Evolutionary conservation across 2,797 vertebrate genomes (phyloP), one percentile per base, ranked within the genome.

Genomic region (Glyptemys insculpta): DNA sequence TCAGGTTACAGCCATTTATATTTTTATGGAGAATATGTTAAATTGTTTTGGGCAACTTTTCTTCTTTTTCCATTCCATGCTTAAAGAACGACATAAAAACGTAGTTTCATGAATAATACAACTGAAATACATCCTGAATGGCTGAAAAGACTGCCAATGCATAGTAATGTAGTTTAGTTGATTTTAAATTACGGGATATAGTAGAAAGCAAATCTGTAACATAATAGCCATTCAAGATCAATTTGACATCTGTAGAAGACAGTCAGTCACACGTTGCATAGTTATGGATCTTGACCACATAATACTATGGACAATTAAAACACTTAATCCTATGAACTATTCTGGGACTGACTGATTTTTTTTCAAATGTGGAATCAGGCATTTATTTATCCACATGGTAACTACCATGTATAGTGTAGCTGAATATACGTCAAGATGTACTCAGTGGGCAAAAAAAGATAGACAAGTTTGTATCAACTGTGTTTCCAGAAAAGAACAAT

Each of bases 401-500:
- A 78, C 74, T 49, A 78, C 44, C 44, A 78, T 8, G 14, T 16
- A 29, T 29, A 47, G 47, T 31, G 49, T 7, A 31, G 27, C 44
- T 78, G 44, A 49, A 49, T 31, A 49, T 49, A 78, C 14, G 8
- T 44, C 27, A 78, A 78, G 21, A 72, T 41, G 68, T 12, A 25
- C 11, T 74, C 37, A 44, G 74, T 31, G 6, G 41, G 74, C 25
- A 78, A 49, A 49, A 16, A 15, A 18, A 78, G 14, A 78, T 25
- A 76, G 25, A 49, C 10, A 57, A 82, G 25, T 86, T 68, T 74
- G 56, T 14, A 6, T n/a, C n/a, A 91, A 57, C 0, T 86, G 49
- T 86, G 16, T 74, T 92, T 94, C 53, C 57, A 87, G 85, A 41
- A 31, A 50, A 85, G 82, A 96, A 90, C 5, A 14, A 53, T 74